These are phyloP conservation scores for Stigmatopora nigra DNA, from an alignment of 2,113 vertebrate genomes.

Conservation along the genomic window DNA sequence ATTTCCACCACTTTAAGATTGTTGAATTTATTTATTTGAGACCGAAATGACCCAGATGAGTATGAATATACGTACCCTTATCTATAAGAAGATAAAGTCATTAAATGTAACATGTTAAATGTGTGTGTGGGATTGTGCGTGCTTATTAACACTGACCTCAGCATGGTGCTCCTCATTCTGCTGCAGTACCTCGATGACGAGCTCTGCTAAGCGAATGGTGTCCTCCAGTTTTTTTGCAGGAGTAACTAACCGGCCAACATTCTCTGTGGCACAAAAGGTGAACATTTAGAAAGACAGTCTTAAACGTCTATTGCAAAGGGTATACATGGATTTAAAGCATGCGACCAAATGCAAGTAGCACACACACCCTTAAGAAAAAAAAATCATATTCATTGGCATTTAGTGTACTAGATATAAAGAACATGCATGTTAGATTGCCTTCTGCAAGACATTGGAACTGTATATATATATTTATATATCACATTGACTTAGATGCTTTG, in stretches of 20 bases:
- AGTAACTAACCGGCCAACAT: conserved; percentile 95
- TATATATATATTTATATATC: conserved; percentile 23
- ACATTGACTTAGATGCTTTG: conserved; percentile 9
- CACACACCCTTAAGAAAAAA: neutral
- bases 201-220: conserved; percentile 89
- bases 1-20: no score
- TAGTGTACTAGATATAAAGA: neutral
- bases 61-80: no score
- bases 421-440: conserved; percentile 23
- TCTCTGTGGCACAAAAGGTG: conserved; percentile 91
- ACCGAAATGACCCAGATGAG: no score
- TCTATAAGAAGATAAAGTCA: no score
- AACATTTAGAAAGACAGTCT: conserved; percentile 58
- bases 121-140: conserved; percentile 1
- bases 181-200: conserved; percentile 98
- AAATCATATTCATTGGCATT: neutral
- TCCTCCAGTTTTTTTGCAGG: conserved; percentile 99
- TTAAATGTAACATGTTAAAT: no score
- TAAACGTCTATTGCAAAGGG: neutral
- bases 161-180: conserved; percentile 98
- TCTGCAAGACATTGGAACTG: conserved; percentile 4
- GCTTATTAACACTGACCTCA: conserved; percentile 77
- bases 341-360: conserved; percentile 10
- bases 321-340: conserved; percentile 16
- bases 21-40: no score